Conservation (phyloP, 2,888 invertebrate species). For the Drosophila differens region DNA sequence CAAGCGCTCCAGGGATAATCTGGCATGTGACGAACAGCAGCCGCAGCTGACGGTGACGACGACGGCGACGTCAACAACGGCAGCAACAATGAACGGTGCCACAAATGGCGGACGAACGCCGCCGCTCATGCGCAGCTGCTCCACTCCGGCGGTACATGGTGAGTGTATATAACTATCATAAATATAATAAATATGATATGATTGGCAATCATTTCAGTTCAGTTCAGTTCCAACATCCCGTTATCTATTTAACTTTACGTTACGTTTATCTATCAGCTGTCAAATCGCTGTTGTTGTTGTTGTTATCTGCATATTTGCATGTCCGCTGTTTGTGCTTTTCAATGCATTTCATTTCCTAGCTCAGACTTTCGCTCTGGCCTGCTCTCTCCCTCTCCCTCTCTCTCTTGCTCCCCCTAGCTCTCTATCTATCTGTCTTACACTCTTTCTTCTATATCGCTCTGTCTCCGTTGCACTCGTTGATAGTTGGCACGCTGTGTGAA, state of each 20-base stretch:
- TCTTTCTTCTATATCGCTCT: conserved; percentile 6
- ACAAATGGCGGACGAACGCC: conserved; percentile 85
- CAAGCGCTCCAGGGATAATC: conserved; percentile 88
- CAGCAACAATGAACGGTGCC: conserved; percentile 62
- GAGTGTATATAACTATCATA: conserved; percentile 55
- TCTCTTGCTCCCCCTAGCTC: conserved; percentile 1
- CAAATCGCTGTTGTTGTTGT: conserved; percentile 47
- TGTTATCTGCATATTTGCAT: conserved; percentile 67
- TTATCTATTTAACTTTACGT: conserved; percentile 23
- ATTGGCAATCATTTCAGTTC: conserved; percentile 20
- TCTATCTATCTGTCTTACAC: conserved; percentile 7
- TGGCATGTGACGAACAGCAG: conserved; percentile 88
- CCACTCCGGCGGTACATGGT: conserved; percentile 86
- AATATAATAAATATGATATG: not conserved
- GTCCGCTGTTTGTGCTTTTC: conserved; percentile 78
- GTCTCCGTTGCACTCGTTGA: conserved; percentile 9
- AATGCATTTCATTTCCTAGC: conserved; percentile 74
- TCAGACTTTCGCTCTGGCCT: conserved; percentile 22
- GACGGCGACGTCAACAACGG: conserved; percentile 84
- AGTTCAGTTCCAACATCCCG: conserved; percentile 4
- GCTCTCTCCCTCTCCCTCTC: conserved; percentile 7
- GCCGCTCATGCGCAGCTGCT: conserved; percentile 86
- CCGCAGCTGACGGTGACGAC: conserved; percentile 84
- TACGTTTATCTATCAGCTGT: conserved; percentile 53
- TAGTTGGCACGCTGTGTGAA: conserved; percentile 32